Base-by-base conservation (phyloP, 2,113 vertebrate genomes). In the Microcebus tavaratra region DNA sequence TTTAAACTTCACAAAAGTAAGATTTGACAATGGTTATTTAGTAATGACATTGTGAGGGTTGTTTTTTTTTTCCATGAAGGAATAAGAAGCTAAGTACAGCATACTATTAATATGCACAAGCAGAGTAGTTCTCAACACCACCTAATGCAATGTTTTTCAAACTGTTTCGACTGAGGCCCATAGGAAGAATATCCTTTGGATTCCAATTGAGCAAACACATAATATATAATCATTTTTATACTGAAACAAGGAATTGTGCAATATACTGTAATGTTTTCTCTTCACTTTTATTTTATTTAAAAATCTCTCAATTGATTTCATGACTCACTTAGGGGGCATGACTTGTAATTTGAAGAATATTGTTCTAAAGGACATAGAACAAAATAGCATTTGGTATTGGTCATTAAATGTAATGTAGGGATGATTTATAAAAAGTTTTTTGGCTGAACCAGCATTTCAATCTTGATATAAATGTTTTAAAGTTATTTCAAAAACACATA, bases 401-500 rank as follows among this genome's bases (percentile, higher is more conserved):
- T 82, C 36, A 72, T 80, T 92, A 42, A 82, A 63, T 65, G 8
- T 67, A 79, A 92, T n/a, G 1, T 53, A 86, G 31, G 42, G 42
- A 70, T 82, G 82, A 92, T 88, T 89, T 81, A 90, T 88, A 42
- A 29, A 70, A 72, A 21, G 31, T 48, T 82, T 83, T 94, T 67
- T 94, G 55, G 23, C 57, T 86, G 53, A 91, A 88, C 42, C 39
- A 53, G 55, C 36, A 72, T 89, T 96, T 94, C 82, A 91, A 48
- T 86, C 65, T 94, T 89, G 78, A 76, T 88, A 89, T 75, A 94
- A 94, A 80, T 82, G 7, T 94, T 93, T 91, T 91, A 85, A 81
- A 93, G 53, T 83, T 96, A 91, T 94, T 97, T 92, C n/a, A 94
- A 86, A 96, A 87, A 39, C 45, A 81, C 13, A 72, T 39, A 82